phyloP scores from a whole-genome alignment of 2,113 vertebrate genomes.

The Lathamus discolor region DNA sequence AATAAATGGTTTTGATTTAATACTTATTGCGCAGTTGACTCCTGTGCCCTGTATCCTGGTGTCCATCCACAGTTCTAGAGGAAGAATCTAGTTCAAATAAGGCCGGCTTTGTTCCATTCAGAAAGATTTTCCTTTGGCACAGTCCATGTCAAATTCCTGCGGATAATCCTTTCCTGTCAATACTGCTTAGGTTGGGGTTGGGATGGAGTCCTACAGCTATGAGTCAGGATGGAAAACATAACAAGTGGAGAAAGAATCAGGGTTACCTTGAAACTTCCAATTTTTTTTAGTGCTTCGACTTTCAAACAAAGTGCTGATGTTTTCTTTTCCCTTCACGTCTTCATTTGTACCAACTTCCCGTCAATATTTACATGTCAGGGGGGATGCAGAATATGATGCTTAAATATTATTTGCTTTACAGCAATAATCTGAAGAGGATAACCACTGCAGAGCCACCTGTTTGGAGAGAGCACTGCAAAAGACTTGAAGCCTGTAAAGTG shows the following conservation, averaged over 20 bases:
- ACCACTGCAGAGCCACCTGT: not conserved
- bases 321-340: not conserved
- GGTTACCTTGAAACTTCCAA: not conserved
- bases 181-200: conserved; percentile 13
- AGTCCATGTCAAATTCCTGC: conserved; percentile 49
- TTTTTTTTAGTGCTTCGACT: not conserved
- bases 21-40: not conserved
- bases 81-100: conserved; percentile 30
- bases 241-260: not conserved
- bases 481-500: not conserved
- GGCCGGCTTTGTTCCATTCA: not conserved
- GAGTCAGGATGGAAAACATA: conserved; percentile 59
- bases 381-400: not conserved
- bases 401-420: not conserved
- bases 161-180: conserved; percentile 57
- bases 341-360: not conserved
- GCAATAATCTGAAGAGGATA: not conserved
- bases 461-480: not conserved
- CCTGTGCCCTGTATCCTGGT: not conserved
- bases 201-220: conserved; percentile 36
- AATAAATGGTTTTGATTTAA: not conserved
- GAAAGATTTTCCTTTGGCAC: conserved; percentile 28
- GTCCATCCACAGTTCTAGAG: not conserved
- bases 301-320: not conserved
- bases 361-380: not conserved